These are phyloP conservation scores for Clistopyga incitator DNA, from an alignment of 2,888 invertebrate species.

Conservation along the genomic window DNA sequence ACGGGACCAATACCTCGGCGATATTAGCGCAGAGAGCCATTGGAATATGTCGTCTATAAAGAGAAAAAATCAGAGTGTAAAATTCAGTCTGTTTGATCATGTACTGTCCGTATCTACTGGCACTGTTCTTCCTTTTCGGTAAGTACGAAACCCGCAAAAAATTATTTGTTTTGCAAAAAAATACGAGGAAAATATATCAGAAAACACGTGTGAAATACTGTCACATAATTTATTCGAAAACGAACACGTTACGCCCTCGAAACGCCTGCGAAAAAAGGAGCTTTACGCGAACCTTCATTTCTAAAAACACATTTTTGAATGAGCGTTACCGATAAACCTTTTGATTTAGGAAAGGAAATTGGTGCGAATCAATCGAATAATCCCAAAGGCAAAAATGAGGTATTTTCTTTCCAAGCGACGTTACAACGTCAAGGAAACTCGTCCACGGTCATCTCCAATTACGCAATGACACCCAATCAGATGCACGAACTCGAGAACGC, in stretches of 20 bases:
- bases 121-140: conserved; percentile 55
- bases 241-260: too few relatives aligned
- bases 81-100: conserved; percentile 60
- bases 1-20: conserved; percentile 3
- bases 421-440: neutral
- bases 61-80: conserved; percentile 43
- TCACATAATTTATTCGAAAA: too few relatives aligned
- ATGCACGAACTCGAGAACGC: conserved; percentile 7
- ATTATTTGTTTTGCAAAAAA: neutral
- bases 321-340: neutral
- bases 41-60: conserved; percentile 56
- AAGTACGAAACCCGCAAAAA: conserved; percentile 28
- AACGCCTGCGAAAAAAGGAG: neutral
- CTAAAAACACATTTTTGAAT: neutral
- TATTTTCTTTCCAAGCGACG: neutral
- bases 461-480: conserved; percentile 10
- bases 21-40: conserved; percentile 1
- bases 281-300: neutral
- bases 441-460: neutral
- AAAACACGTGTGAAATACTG: too few relatives aligned
- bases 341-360: conserved; percentile 34
- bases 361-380: conserved; percentile 25
- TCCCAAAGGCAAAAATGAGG: conserved; percentile 10
- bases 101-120: conserved; percentile 55
- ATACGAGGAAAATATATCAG: neutral